Conservation (phyloP, 2,888 invertebrate genomes). For the Marasmarcha lunaedactyla region DNA sequence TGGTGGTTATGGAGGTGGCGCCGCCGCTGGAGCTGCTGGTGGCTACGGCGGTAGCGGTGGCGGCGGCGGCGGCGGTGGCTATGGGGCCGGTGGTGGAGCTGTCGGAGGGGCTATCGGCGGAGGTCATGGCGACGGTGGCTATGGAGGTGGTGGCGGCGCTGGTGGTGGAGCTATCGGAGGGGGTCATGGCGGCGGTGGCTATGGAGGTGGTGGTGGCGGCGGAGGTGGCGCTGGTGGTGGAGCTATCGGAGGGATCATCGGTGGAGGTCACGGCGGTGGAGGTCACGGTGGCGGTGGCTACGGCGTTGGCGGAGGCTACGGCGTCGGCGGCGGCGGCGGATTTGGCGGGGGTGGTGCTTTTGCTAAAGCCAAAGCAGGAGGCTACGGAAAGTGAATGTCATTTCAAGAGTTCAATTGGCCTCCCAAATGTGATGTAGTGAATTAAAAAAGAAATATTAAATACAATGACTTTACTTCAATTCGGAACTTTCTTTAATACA, state of each 20-base stretch:
- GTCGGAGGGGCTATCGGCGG: conserved; percentile 13
- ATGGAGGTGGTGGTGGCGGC: conserved; percentile 17
- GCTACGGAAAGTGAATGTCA: background rate
- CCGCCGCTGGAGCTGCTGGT: conserved; percentile 24
- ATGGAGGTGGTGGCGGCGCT: conserved; percentile 13
- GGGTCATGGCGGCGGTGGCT: conserved; percentile 1
- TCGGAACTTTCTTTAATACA: too few species aligned
- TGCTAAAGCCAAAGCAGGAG: conserved; percentile 3
- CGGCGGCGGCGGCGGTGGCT: conserved; percentile 11
- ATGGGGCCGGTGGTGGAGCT: conserved; percentile 16
- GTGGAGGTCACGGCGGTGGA: background rate
- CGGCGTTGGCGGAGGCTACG: too few species aligned
- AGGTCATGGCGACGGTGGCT: conserved; percentile 11
- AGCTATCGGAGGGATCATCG: conserved; percentile 1
- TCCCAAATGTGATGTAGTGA: background rate
- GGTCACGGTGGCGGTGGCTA: conserved; percentile 8
- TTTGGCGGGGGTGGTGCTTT: conserved; percentile 6
- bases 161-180: conserved; percentile 16
- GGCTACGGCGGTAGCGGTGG: conserved; percentile 14
- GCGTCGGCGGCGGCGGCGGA: conserved; percentile 12
- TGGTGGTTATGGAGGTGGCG: conserved; percentile 10
- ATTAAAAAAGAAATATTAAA: too few species aligned
- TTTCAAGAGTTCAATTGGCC: background rate
- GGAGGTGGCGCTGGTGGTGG: conserved; percentile 15
- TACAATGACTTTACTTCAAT: background rate